phyloP scores from a whole-genome alignment of 1,140 invertebrate species.

The Pantala flavescens region DNA sequence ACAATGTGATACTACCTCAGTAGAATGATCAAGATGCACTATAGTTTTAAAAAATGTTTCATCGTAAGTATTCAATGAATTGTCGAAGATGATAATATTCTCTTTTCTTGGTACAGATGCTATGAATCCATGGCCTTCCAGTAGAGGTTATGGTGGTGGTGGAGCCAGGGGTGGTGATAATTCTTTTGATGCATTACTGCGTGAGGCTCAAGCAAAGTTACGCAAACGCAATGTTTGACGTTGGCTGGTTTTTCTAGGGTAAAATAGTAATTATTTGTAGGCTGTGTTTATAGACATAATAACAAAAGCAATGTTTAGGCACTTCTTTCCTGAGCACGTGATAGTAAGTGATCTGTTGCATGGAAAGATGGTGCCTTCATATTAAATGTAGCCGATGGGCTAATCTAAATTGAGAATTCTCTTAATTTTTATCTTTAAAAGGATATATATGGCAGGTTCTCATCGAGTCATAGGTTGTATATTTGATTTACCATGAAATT shows the following conservation, averaged over 20 bases:
- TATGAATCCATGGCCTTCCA: background rate
- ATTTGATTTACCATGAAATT: background rate
- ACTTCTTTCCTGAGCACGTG: background rate
- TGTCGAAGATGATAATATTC: no score
- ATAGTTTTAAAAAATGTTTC: no score
- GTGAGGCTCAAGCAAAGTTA: slow-evolving; percentile 36
- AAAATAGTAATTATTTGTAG: background rate
- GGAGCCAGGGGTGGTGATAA: background rate
- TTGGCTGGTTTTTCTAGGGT: background rate
- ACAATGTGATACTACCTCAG: no score
- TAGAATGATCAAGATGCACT: no score
- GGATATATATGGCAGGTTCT: background rate
- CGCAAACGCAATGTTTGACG: slow-evolving; percentile 27
- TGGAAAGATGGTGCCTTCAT: no score
- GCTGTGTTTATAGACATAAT: background rate
- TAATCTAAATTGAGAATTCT: no score
- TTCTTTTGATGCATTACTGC: slow-evolving; percentile 34
- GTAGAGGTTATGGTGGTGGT: background rate
- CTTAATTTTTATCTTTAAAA: background rate
- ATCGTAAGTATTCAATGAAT: no score
- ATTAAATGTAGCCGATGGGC: no score
- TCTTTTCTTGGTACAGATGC: background rate
- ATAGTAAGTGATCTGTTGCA: no score
- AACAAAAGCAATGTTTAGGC: background rate
- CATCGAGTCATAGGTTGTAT: background rate